phyloP scores from a whole-genome alignment of 2,797 vertebrate species.

The Chiroxiphia lanceolata region DNA sequence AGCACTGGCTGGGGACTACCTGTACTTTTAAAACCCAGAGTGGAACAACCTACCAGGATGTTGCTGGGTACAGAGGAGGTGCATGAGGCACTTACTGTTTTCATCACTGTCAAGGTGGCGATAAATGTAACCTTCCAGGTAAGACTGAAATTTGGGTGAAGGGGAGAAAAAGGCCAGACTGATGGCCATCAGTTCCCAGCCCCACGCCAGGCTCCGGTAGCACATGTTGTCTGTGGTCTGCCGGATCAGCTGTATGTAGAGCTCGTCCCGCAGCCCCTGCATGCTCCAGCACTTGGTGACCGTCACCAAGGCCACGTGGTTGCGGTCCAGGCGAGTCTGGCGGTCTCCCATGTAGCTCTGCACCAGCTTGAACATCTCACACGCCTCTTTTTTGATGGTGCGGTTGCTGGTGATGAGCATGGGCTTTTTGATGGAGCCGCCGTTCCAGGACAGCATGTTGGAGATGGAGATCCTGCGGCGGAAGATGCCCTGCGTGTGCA shows the following conservation, averaged over 20 bases:
- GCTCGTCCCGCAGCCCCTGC: slow-evolving; percentile 88
- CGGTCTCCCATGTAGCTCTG: slow-evolving; percentile 94
- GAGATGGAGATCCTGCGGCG: slow-evolving; percentile 88
- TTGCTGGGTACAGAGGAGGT: neutral
- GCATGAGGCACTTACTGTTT: slow-evolving; percentile 83
- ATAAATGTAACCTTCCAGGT: slow-evolving; percentile 93
- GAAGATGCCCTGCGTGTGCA: slow-evolving; percentile 92
- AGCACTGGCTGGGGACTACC: neutral
- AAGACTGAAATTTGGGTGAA: slow-evolving; percentile 91
- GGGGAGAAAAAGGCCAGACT: slow-evolving; percentile 91
- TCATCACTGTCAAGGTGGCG: slow-evolving; percentile 88
- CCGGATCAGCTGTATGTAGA: slow-evolving; percentile 89
- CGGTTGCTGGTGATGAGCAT: slow-evolving; percentile 91
- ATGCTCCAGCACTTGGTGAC: slow-evolving; percentile 91
- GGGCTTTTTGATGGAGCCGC: slow-evolving; percentile 89
- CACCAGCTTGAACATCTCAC: slow-evolving; percentile 91
- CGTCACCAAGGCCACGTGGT: slow-evolving; percentile 82
- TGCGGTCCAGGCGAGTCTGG: slow-evolving; percentile 84
- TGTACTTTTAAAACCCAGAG: neutral
- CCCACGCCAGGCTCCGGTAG: slow-evolving; percentile 83
- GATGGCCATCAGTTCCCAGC: slow-evolving; percentile 93
- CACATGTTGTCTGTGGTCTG: slow-evolving; percentile 88
- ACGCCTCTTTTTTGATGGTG: slow-evolving; percentile 87
- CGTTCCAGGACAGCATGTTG: slow-evolving; percentile 93
- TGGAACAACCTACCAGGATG: neutral